Percentiles rank a stretch among this genome's conserved stretches.
Evolutionary conservation across 2,888 invertebrate species (phyloP).

Genomic region (Spatulosminthurus flaviceps): DNA sequence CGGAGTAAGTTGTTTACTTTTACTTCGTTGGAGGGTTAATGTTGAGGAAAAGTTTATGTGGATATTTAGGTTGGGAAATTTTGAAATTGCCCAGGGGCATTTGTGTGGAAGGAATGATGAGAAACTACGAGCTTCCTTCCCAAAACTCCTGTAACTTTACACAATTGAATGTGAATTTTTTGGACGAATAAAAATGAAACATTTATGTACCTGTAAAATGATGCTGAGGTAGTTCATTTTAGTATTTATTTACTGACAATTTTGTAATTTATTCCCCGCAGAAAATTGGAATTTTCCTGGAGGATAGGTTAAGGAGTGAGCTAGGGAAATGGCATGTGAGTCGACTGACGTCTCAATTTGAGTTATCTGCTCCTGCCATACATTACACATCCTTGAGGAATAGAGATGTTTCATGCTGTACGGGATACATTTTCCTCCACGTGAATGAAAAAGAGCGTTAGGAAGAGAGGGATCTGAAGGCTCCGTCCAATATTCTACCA

Average conservation of each 20-base stretch:
- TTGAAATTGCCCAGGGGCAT: too few relatives aligned
- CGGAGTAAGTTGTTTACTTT: too few relatives aligned
- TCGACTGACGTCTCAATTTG: conserved; percentile 10
- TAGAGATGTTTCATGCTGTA: not conserved
- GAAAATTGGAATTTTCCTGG: not conserved
- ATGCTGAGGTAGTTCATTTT: not conserved
- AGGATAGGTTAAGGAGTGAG: not conserved
- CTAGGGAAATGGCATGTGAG: not conserved
- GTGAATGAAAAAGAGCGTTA: not conserved
- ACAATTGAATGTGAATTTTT: too few relatives aligned
- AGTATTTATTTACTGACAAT: not conserved
- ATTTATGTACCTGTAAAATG: too few relatives aligned
- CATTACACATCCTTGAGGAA: not conserved
- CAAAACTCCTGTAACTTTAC: too few relatives aligned
- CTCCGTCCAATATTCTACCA: not conserved
- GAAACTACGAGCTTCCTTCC: too few relatives aligned
- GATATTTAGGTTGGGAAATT: too few relatives aligned
- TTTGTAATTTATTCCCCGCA: conserved; percentile 12
- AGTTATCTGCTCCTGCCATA: conserved; percentile 13
- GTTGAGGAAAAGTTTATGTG: too few relatives aligned
- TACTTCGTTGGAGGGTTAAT: too few relatives aligned
- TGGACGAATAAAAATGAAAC: too few relatives aligned
- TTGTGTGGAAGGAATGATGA: too few relatives aligned
- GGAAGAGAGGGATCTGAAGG: not conserved
- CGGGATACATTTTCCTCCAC: not conserved